phyloP scores from a whole-genome alignment of 2,113 vertebrate species.

The Astatotilapia flaviijosephi region DNA sequence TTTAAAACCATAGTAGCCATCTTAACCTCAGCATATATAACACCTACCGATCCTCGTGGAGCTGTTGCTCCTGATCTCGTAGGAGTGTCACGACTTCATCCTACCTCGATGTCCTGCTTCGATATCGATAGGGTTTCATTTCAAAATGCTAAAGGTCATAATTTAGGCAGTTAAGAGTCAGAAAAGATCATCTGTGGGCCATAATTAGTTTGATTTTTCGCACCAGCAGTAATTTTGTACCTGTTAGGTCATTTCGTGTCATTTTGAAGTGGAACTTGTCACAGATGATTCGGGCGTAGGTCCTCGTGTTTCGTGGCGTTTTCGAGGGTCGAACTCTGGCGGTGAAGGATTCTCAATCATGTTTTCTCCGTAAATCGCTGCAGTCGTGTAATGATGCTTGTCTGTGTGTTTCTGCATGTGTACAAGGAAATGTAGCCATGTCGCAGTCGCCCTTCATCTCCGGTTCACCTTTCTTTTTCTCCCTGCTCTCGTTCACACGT shows the following conservation, averaged over 20 bases:
- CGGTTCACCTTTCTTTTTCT: not conserved
- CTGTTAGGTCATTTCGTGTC: not conserved
- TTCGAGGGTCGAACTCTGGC: constrained; percentile 21
- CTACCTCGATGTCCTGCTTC: constrained; percentile 43
- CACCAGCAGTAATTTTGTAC: constrained; percentile 2
- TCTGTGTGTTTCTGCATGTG: constrained; percentile 5
- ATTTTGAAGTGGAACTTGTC: not conserved
- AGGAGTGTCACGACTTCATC: constrained; percentile 10
- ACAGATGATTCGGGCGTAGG: not conserved
- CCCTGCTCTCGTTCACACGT: not conserved
- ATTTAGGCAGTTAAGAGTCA: not conserved
- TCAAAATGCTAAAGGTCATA: not conserved
- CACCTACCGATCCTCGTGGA: not conserved
- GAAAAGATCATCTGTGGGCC: not conserved
- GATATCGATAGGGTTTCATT: constrained; percentile 15
- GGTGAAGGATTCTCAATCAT: not conserved
- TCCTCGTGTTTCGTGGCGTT: not conserved
- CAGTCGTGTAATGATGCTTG: not conserved
- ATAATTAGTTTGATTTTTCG: not conserved
- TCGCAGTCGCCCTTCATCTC: not conserved
- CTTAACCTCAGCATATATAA: constrained; percentile 14
- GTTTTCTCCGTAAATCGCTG: not conserved
- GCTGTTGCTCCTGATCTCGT: not conserved
- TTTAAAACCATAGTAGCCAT: constrained; percentile 42
- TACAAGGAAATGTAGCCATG: not conserved